A percentile compares a stretch with the other conserved stretches of the same genome.
Conservation (phyloP, 2,797 vertebrate species). For the Coreius guichenoti region DNA sequence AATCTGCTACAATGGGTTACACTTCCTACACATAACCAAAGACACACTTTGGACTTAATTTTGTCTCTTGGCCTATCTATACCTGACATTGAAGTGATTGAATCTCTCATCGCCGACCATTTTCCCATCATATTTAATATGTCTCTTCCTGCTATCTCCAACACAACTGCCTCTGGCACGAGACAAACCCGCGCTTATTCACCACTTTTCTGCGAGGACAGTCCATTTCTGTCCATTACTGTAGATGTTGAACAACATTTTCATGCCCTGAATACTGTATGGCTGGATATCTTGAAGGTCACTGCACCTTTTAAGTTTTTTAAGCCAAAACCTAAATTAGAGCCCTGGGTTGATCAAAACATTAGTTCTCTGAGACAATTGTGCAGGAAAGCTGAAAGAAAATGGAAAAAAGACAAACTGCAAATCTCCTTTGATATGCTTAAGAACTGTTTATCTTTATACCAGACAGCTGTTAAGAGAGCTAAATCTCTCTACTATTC, state of each 20-base stretch:
- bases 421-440: background rate
- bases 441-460: background rate
- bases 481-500: background rate
- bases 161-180: too few relatives aligned
- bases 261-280: too few relatives aligned
- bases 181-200: too few relatives aligned
- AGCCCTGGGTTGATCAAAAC: background rate
- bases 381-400: background rate
- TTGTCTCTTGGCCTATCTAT: too few relatives aligned
- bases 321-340: background rate
- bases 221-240: background rate
- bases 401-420: background rate
- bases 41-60: too few relatives aligned
- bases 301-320: background rate
- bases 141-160: too few relatives aligned
- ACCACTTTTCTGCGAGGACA: background rate
- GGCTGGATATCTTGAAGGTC: background rate
- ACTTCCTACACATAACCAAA: too few relatives aligned
- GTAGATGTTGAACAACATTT: too few relatives aligned
- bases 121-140: too few relatives aligned
- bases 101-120: too few relatives aligned
- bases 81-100: too few relatives aligned
- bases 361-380: background rate
- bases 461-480: background rate
- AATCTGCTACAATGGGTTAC: too few relatives aligned